Conservation (phyloP, 2,113 vertebrate species). For the Epinephelus lanceolatus region DNA sequence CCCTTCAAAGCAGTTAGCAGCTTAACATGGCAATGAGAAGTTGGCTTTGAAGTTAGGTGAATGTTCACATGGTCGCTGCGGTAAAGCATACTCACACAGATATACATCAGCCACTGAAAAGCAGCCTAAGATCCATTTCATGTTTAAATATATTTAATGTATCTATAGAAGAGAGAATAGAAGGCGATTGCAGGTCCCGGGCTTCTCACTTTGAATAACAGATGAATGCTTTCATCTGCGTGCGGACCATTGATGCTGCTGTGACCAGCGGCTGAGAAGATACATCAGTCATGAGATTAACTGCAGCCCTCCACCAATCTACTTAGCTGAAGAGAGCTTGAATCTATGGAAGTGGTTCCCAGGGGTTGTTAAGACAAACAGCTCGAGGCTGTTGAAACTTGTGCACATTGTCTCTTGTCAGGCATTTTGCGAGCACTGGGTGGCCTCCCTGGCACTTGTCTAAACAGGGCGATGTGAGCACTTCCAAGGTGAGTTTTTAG, state of each 20-base stretch:
- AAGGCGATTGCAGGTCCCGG: background rate
- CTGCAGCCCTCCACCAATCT: slow-evolving; percentile 56
- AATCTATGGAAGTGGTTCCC: slow-evolving; percentile 55
- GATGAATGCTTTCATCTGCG: slow-evolving; percentile 36
- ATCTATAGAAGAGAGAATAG: slow-evolving; percentile 14
- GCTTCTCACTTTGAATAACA: slow-evolving; percentile 27
- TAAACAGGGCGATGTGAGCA: slow-evolving; percentile 69
- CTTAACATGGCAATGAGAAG: slow-evolving; percentile 46
- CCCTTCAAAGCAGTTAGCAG: slow-evolving; percentile 58
- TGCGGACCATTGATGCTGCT: slow-evolving; percentile 4
- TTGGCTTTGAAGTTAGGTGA: slow-evolving; percentile 52
- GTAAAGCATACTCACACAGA: slow-evolving; percentile 28
- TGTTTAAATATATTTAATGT: slow-evolving; percentile 35
- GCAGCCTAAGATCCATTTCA: slow-evolving; percentile 29
- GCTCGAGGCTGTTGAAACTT: slow-evolving; percentile 57
- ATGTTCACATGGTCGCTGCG: slow-evolving; percentile 19
- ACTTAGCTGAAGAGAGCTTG: slow-evolving; percentile 65
- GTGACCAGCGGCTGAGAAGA: slow-evolving; percentile 52
- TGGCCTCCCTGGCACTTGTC: slow-evolving; percentile 62
- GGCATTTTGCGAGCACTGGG: slow-evolving; percentile 27
- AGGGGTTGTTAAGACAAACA: slow-evolving; percentile 63
- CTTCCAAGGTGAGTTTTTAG: slow-evolving; percentile 80
- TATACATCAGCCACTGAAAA: slow-evolving; percentile 23
- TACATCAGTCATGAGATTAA: slow-evolving; percentile 64
- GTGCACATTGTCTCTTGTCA: slow-evolving; percentile 57